Conservation (phyloP, 2,113 vertebrate genomes). For the human (Homo sapiens) region GRCh38 chr16:8213001-8213500, state of each 20-base stretch:
- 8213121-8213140: not conserved
- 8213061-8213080: not conserved
- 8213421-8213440: no score
- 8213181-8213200: not conserved
- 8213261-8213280: no score
- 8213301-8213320: no score
- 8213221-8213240: not conserved
- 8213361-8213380: no score
- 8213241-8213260: rapidly evolving
- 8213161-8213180: not conserved
- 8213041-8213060: not conserved
- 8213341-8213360: no score
- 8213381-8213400: no score
- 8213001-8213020: not conserved
- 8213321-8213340: no score
- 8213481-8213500: no score
- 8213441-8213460: no score
- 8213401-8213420: no score
- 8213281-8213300: no score
- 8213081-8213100: not conserved
- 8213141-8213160: not conserved
- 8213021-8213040: not conserved
- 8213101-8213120: not conserved
- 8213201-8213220: not conserved
- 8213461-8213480: no score